These are phyloP conservation scores for Catagonus wagneri DNA, from an alignment of 2,113 vertebrate genomes.

Conservation along the genomic window DNA sequence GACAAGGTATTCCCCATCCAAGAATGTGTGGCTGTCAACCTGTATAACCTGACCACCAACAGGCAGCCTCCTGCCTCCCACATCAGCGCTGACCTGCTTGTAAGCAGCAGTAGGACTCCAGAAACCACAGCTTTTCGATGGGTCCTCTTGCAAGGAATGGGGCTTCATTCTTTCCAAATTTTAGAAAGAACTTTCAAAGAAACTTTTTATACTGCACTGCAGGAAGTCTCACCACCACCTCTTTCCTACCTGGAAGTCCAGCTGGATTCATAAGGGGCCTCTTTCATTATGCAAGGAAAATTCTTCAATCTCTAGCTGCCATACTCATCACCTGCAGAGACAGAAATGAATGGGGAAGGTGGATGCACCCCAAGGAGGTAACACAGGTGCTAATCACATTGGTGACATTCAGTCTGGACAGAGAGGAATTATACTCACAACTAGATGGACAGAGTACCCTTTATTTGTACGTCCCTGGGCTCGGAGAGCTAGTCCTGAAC, in stretches of 20 bases:
- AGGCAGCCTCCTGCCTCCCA: background rate
- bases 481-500: background rate
- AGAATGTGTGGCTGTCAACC: background rate
- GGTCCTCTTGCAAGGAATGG: background rate
- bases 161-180: background rate
- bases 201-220: background rate
- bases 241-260: background rate
- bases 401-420: constrained; percentile 72
- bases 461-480: constrained; percentile 35
- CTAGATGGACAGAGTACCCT: background rate
- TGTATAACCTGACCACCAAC: background rate
- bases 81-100: background rate
- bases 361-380: background rate
- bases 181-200: constrained; percentile 15
- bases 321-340: constrained; percentile 13
- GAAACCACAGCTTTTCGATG: background rate
- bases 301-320: background rate
- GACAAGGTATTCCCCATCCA: background rate
- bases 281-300: background rate
- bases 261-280: too few species aligned
- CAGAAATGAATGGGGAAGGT: constrained; percentile 57
- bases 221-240: background rate
- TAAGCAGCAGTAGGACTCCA: background rate
- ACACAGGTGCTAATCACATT: constrained; percentile 6
- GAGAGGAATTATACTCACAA: constrained; percentile 61